A percentile compares a stretch with the other conserved stretches of the same genome.
Evolutionary conservation across 2,888 invertebrate genomes (phyloP).

Genomic region (Danaus chrysippus): DNA sequence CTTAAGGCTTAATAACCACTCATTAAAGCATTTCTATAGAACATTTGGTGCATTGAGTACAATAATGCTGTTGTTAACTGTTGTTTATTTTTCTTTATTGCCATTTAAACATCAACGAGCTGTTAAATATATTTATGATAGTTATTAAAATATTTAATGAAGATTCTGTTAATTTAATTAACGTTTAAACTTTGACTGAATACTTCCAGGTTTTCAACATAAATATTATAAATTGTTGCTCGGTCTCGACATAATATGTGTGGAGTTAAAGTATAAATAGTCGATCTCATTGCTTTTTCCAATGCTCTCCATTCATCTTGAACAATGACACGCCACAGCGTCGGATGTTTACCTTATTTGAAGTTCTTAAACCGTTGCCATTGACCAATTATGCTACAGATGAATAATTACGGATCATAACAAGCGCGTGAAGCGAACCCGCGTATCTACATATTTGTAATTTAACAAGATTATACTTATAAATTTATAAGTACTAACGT

Average conservation of each 20-base stretch:
- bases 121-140: background rate
- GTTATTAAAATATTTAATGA: too few relatives aligned
- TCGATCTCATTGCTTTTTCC: conserved; percentile 60
- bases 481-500: background rate
- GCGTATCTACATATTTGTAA: conserved; percentile 15
- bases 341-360: conserved; percentile 46
- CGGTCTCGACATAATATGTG: conserved; percentile 31
- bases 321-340: conserved; percentile 42
- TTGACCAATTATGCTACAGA: conserved; percentile 28
- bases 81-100: background rate
- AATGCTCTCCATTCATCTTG: conserved; percentile 42
- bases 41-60: background rate
- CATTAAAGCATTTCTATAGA: conserved; percentile 1
- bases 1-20: background rate
- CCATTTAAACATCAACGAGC: conserved; percentile 5
- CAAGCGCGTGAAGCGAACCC: conserved; percentile 21
- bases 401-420: conserved; percentile 28
- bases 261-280: conserved; percentile 51
- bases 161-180: too few relatives aligned
- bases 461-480: conserved; percentile 13
- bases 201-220: background rate
- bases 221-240: conserved; percentile 4
- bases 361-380: conserved; percentile 28
- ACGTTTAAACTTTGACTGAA: background rate
- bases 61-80: background rate